Conservation (phyloP, 2,888 invertebrate species). For the Ophraella communa region DNA sequence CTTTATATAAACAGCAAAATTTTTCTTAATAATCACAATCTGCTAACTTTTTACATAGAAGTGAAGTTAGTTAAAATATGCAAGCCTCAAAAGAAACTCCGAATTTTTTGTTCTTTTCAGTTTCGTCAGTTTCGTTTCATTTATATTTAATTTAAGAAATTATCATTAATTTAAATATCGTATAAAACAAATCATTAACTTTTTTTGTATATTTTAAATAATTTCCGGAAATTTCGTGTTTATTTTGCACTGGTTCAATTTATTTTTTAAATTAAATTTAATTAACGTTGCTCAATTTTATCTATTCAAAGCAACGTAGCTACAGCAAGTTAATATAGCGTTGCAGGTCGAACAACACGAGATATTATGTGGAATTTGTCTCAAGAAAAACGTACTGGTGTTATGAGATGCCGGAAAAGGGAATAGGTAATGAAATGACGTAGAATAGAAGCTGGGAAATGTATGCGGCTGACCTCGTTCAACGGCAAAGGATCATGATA, state of each 20-base stretch:
- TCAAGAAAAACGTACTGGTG: not conserved
- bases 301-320: not conserved
- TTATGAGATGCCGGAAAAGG: not conserved
- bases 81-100: not conserved
- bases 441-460: not conserved
- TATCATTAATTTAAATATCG: no score
- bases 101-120: not conserved
- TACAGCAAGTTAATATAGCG: not conserved
- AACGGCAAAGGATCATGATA: not conserved
- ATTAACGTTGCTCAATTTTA: no score
- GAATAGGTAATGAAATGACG: conserved; percentile 5
- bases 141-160: no score
- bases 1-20: no score
- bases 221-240: no score
- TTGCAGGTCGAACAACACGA: not conserved
- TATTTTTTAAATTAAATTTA: not conserved
- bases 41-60: no score
- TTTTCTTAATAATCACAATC: no score
- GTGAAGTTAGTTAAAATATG: no score
- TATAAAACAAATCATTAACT: no score
- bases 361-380: not conserved
- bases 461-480: conserved; percentile 1
- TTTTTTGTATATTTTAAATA: no score
- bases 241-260: no score
- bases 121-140: no score